Evolutionary conservation across 2,888 invertebrate species (phyloP), one percentile per base, ranked within the genome.

Genomic region (Poecilus cupreus): DNA sequence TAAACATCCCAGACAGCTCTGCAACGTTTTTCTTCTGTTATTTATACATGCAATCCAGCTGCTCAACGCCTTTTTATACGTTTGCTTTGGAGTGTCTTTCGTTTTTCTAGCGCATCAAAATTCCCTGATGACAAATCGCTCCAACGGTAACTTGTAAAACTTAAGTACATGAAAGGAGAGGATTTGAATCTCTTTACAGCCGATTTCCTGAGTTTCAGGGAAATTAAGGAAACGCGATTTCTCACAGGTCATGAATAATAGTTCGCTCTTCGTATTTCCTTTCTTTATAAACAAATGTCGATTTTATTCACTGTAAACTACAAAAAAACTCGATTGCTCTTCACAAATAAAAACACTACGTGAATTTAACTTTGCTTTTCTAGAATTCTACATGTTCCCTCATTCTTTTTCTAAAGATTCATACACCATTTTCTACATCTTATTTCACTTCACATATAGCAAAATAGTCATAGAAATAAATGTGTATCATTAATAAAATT

Each of bases 21-120:
- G 72, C 54, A 80, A 80, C 72, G 80, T 80, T 80, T 72, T 80
- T 80, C 80, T 80, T 80, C 46, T 72, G 80, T 80, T 80, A 80
- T 80, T 80, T 80, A 80, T 80, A 80, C 80, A 80, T 80, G 80
- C 80, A 80, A 80, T 72, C 72, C 80, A 54, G 72, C 70, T 79
- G 68, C 79, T 79, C 68, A 79, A 79, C 79, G 68, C 79, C 57
- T 80, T 70, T 54, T 72, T 80, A 54, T 72, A 80, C 80, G 70
- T 54, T 80, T 80, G 39, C 54, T 80, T 70, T 72, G 18, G 80
- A 72, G 54, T 80, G 80, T 68, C 51, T 79, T 79, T 70, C 79
- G 70, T 80, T 72, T 80, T 80, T 80, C 57, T 72, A 80, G 39
- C 70, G 54, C 70, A 72, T 80, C 70, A 57, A 80, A 72, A 72